Base-by-base conservation (phyloP, 92 coral and sea anemone genomes). In the Epizoanthus fatuus region DNA sequence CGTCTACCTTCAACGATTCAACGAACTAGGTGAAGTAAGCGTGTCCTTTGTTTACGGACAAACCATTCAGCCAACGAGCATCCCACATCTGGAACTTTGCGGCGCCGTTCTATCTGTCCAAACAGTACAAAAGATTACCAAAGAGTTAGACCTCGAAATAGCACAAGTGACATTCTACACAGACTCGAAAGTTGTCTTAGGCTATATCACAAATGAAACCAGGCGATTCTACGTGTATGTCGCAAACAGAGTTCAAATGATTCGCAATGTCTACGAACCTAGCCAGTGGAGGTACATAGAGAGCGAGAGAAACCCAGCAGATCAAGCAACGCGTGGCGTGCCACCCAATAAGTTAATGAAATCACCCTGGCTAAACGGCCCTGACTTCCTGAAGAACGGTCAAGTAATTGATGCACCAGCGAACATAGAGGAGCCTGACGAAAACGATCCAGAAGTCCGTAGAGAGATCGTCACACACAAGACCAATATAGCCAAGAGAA, bases 391-490 rank as follows among this genome's bases (percentile, higher is more conserved):
- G 57, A 69, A 60, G 42, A 44, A 67, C 15, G 75, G 59, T n/a
- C 13, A 72, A 12, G 58, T 49, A 32, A 17, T 52, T n/a, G 14
- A 60, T 8, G 8, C 25, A 39, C 71, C 75, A 2, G 38, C 3
- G 69, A 40, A 69, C 45, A 52, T 55, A 14, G 51, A 56, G 13
- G 73, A 3, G 19, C 58, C 84, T 19, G 65, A 63, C 38, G 86
- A 70, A 7, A 74, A 79, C 11, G 93, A 90, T 38, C 90, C 93
- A 47, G 93, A 90, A 81, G 83, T 85, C 59, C 68, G 84, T 3
- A 49, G n/a, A 58, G 58, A 85, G 54, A 49, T 85, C 32, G 53
- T 25, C 8, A 42, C 63, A 53, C 63, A 74, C 70, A 56, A 66
- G 45, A 57, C 86, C 35, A 29, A 29, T 29, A 29, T 29, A 29